Percentiles rank a stretch among this genome's conserved stretches.
Conservation (phyloP, 2,888 invertebrate genomes). For the Taenaris catops region DNA sequence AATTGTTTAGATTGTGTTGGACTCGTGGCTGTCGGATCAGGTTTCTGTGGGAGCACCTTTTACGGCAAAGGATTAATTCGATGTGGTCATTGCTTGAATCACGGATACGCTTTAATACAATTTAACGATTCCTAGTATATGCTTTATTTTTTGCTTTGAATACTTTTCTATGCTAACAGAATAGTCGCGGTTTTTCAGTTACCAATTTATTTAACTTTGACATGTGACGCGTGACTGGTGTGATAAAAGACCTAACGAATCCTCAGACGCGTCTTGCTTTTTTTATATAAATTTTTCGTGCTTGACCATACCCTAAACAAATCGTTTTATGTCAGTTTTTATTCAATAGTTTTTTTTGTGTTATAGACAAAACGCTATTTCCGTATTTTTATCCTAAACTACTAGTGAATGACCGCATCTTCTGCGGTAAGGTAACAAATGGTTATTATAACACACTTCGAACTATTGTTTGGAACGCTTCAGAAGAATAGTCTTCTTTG, state of each 20-base stretch:
- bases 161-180: constrained; percentile 24
- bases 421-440: too few relatives aligned
- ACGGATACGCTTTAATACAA: constrained; percentile 33
- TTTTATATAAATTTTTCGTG: constrained; percentile 3
- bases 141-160: constrained; percentile 30
- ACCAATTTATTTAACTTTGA: constrained; percentile 13
- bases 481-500: too few relatives aligned
- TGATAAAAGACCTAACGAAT: constrained; percentile 11
- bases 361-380: too few relatives aligned
- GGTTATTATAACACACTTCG: too few relatives aligned
- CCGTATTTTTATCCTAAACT: too few relatives aligned
- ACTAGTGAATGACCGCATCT: too few relatives aligned
- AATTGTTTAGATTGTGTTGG: constrained; percentile 62
- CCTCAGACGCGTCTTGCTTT: not conserved
- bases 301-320: too few relatives aligned
- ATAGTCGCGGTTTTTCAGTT: constrained; percentile 15
- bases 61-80: constrained; percentile 68
- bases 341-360: too few relatives aligned
- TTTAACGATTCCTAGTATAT: constrained; percentile 25
- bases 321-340: too few relatives aligned
- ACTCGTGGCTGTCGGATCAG: constrained; percentile 60
- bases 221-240: constrained; percentile 15
- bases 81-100: constrained; percentile 46
- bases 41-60: constrained; percentile 62
- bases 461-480: too few relatives aligned